Base-by-base conservation (phyloP, 2,113 vertebrate genomes). In the Gulo gulo region DNA sequence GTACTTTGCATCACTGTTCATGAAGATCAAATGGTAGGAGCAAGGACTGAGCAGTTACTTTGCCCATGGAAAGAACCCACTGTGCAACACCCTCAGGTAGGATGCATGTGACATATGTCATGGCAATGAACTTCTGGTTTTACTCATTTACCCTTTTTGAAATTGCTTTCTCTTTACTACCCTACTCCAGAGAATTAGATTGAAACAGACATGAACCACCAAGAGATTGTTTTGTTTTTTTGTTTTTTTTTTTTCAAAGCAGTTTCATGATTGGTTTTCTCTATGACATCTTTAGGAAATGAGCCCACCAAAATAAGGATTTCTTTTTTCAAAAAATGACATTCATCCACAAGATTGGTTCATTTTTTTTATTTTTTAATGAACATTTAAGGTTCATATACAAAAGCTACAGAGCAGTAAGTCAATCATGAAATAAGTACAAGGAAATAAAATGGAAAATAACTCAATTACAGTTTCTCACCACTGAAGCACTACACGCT, bases 331-430 rank as follows among this genome's bases (percentile, higher is more conserved):
- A 45, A 84, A 97, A 78, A 96, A 98, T 90, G 91, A 98, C 97
- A 96, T 96, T 96, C 82, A 71, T 97, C 92, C 97, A 92, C 73
- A 92, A 97, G 88, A 89, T 81, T 94, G 88, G 96, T 97, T 97
- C 67, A 29, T 97, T 98, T 99, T 52, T 95, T 95, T 98, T 97
- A 57, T 98, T 99, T 93, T 98, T 98, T 97, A 98, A 98, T 98
- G 98, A 99, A 99, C 98, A 98, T 98, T 93, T 98, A 98, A 97
- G 98, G 98, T 98, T 98, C 98, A 98, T 98, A 98, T 99, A 99
- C 99, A 99, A 99, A 99, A 99, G 98, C 98, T 97, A 98, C 97
- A 98, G 98, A 98, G 98, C 98, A 98, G 96, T 94, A 98, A 97
- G 97, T 94, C 95, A 92, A 67, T 79, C 83, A 61, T 97, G 94